Evolutionary conservation across 2,888 invertebrate species (phyloP).

Genomic region (Eristalis tenax): DNA sequence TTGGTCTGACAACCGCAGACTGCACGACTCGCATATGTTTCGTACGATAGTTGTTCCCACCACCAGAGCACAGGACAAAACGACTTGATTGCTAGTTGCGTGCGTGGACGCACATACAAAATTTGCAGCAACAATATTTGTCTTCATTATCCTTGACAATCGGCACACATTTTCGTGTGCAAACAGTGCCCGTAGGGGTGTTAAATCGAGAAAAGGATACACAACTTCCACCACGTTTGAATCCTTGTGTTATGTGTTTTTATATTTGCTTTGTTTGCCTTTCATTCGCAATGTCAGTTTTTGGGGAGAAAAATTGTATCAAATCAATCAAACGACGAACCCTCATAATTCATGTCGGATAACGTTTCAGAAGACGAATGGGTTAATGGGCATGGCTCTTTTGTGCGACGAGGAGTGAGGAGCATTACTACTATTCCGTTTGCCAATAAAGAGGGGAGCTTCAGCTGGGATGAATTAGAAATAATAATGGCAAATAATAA

Average conservation of each 20-base stretch:
- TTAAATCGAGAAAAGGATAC: slow-evolving; percentile 56
- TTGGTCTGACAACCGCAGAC: slow-evolving; percentile 33
- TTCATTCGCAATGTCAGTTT: slow-evolving; percentile 58
- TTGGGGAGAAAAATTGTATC: slow-evolving; percentile 57
- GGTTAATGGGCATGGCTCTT: slow-evolving; percentile 60
- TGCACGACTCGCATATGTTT: slow-evolving; percentile 51
- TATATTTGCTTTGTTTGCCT: slow-evolving; percentile 58
- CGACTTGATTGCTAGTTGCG: slow-evolving; percentile 2
- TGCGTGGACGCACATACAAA: slow-evolving; percentile 44
- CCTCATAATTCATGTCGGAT: slow-evolving; percentile 70
- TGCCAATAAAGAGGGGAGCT: slow-evolving; percentile 6
- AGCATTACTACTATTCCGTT: not conserved
- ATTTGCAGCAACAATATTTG: slow-evolving; percentile 64
- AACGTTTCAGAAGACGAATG: slow-evolving; percentile 66
- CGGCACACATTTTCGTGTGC: slow-evolving; percentile 64
- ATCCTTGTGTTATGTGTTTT: slow-evolving; percentile 37
- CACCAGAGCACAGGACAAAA: not conserved
- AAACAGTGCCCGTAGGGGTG: slow-evolving; percentile 66
- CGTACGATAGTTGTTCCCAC: slow-evolving; percentile 29
- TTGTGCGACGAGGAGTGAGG: slow-evolving; percentile 53
- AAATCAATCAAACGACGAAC: slow-evolving; percentile 70
- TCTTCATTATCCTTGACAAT: slow-evolving; percentile 70
- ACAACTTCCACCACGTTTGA: slow-evolving; percentile 2
- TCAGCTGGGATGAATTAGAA: slow-evolving; percentile 55
- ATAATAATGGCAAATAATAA: slow-evolving; percentile 66